Conservation (phyloP, 2,888 invertebrate genomes). For the Lacanobia wlatinum region DNA sequence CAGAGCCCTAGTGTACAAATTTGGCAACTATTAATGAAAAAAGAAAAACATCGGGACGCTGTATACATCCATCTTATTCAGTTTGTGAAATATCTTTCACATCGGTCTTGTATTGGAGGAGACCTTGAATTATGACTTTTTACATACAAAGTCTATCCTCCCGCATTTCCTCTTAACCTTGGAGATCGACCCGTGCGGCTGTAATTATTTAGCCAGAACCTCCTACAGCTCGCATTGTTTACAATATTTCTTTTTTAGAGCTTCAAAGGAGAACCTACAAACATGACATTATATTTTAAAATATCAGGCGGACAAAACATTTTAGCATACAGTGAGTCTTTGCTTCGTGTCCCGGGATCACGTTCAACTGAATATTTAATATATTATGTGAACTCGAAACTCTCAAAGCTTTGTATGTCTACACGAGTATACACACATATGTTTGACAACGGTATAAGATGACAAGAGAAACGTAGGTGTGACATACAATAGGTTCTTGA, state of each 20-base stretch:
- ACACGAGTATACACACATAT: no score
- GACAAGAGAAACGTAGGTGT: background rate
- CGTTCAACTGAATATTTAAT: conserved; percentile 61
- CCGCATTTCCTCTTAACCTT: no score
- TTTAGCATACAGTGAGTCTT: conserved; percentile 37
- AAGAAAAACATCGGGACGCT: no score
- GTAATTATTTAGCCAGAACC: no score
- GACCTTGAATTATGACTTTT: no score
- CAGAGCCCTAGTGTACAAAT: no score
- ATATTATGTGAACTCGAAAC: conserved; percentile 46
- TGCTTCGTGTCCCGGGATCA: conserved; percentile 29
- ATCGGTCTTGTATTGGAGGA: no score
- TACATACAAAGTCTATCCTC: no score
- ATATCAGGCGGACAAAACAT: conserved; percentile 35
- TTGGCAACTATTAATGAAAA: no score
- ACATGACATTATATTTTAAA: conserved; percentile 35
- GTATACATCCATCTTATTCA: no score
- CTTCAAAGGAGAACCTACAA: conserved; percentile 26
- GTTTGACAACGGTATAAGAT: conserved; percentile 35
- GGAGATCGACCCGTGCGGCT: background rate
- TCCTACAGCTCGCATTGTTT: background rate
- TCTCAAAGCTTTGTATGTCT: conserved; percentile 32
- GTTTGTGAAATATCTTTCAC: no score
- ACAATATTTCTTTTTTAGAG: background rate
- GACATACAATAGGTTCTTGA: background rate